Conservation (phyloP, 1,140 invertebrate genomes). For the Colletes latitarsis region DNA sequence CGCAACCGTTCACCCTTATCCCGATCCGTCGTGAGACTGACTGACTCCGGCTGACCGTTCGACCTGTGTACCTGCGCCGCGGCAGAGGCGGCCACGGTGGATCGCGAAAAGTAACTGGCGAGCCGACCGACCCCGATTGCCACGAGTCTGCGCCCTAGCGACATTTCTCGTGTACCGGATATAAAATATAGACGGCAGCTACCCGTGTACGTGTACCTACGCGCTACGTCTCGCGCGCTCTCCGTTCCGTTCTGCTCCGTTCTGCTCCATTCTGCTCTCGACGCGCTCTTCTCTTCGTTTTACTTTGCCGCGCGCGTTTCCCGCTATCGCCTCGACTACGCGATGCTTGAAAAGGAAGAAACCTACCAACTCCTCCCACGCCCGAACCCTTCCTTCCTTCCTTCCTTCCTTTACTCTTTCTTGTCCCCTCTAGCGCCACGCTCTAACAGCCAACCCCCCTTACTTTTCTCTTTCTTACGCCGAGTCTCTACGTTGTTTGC, state of each 20-base stretch:
- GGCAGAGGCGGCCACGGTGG: conserved; percentile 69
- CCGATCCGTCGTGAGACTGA: conserved; percentile 38
- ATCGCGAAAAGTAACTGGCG: conserved; percentile 77
- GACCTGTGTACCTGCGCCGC: conserved; percentile 57
- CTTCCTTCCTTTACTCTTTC: conserved; percentile 5
- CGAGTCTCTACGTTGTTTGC: conserved; percentile 25
- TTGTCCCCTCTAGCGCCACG: not conserved
- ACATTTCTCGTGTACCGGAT: conserved; percentile 69
- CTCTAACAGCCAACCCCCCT: not conserved
- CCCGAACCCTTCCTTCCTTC: conserved; percentile 22
- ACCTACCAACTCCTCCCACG: conserved; percentile 33
- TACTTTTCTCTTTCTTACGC: not conserved
- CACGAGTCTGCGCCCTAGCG: conserved; percentile 72
- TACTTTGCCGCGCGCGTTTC: conserved; percentile 8
- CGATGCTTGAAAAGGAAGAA: conserved; percentile 58
- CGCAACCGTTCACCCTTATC: conserved; percentile 31
- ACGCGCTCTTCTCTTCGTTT: conserved; percentile 1
- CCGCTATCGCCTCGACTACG: conserved; percentile 25
- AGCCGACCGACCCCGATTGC: conserved; percentile 68
- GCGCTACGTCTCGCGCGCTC: conserved; percentile 19
- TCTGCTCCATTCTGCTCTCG: conserved; percentile 21
- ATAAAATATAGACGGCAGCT: conserved; percentile 70
- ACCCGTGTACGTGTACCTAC: conserved; percentile 63
- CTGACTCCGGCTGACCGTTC: conserved; percentile 28
- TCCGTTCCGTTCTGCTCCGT: conserved; percentile 27